Evolutionary conservation across 2,113 vertebrate genomes (phyloP), one percentile per base, ranked within the genome.

Genomic region (Oncorhynchus keta): DNA sequence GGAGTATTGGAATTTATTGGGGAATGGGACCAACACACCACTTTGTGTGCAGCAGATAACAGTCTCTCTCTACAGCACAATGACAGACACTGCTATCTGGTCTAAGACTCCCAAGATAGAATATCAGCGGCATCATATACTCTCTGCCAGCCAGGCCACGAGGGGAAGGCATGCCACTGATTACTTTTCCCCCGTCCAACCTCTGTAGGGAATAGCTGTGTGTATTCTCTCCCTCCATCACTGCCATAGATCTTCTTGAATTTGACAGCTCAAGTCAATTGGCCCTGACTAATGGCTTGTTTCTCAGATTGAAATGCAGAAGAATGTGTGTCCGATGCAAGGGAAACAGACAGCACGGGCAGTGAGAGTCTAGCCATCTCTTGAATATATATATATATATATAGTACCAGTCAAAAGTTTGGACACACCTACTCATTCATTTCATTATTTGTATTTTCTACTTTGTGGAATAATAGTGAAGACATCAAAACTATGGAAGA

Each of bases 201-300:
- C 1, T 79, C 79, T 82, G 80, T 75, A 68, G 77, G 80, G 76
- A 84, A 81, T 35, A 72, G 61, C 28, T 28, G 18, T 22, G 65
- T 75, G 20, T 69, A 70, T 80, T 78, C 64, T 86, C 64, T 24
- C 51, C 67, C 30, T 75, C 62, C 62, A 76, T 81, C 79, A 76
- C 35, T 45, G 66, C 49, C 75, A 84, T 85, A 82, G 77, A 87
- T 83, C 84, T 81, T 90, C 76, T 68, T 82, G 76, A 84, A 85
- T 86, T 80, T 84, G 85, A 87, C 87, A 85, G 72, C 80, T 73
- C 74, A 77, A 86, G 76, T 89, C 86, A 85, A 82, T 89, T 86
- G 76, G 66, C 77, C 78, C 70, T 76, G 78, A 87, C 84, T 84
- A 89, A 89, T 87, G 83, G 67, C 70, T 79, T 82, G 68, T 78